Conservation (phyloP, 2,113 vertebrate genomes). For the Campylomormyrus numenius region DNA sequence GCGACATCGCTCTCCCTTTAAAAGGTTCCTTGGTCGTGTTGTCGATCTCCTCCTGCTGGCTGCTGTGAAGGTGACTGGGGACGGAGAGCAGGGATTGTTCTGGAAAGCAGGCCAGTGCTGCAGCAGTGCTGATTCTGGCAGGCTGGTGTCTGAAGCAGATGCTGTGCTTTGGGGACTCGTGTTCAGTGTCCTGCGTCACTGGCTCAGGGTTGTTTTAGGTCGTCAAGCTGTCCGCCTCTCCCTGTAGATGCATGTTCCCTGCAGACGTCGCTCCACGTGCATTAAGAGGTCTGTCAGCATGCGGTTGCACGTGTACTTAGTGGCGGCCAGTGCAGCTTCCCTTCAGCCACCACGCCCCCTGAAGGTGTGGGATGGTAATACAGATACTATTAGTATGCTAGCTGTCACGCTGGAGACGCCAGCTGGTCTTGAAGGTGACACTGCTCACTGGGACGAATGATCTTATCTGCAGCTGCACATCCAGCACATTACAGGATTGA, state of each 20-base stretch:
- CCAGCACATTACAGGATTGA: neutral
- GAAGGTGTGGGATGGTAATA: neutral
- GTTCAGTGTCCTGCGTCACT: neutral
- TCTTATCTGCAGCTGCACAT: neutral
- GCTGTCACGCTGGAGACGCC: neutral
- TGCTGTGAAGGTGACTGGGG: constrained; percentile 1
- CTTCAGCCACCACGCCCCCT: neutral
- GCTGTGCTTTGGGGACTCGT: neutral
- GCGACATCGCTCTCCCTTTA: neutral
- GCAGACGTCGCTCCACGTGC: neutral
- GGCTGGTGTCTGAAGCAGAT: neutral
- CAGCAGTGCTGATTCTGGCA: neutral
- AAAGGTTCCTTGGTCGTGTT: neutral
- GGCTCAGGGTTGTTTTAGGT: neutral
- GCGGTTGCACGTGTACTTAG: neutral
- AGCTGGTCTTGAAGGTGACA: neutral
- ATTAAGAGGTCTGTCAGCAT: neutral
- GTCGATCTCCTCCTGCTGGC: neutral
- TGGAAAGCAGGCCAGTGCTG: neutral
- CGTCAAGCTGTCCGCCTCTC: neutral
- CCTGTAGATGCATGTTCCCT: neutral
- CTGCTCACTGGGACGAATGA: neutral
- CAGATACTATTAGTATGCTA: neutral
- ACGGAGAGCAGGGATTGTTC: neutral
- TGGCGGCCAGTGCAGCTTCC: neutral